These are phyloP conservation scores for Eulacestoma nigropectus DNA, from an alignment of 2,113 vertebrate genomes.

Conservation along the genomic window DNA sequence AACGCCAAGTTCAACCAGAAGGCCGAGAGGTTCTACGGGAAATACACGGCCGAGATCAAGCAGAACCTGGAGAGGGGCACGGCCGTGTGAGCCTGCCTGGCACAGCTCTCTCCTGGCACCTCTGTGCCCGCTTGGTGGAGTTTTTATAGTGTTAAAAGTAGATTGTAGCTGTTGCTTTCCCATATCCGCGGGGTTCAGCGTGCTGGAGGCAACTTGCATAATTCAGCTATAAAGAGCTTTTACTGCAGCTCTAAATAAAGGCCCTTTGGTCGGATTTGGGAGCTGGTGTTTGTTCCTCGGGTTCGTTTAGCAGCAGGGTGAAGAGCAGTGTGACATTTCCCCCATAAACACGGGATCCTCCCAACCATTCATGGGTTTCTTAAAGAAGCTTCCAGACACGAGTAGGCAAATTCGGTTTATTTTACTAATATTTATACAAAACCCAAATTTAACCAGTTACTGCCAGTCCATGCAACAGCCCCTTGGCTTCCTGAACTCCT, in stretches of 20 bases:
- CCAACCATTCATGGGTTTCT: rapidly evolving
- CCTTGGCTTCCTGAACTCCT: background rate
- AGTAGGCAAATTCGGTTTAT: background rate
- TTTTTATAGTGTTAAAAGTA: rapidly evolving
- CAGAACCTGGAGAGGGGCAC: conserved; percentile 98
- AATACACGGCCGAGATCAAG: conserved; percentile 96
- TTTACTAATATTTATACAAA: background rate
- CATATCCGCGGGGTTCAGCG: rapidly evolving
- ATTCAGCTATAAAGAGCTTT: background rate
- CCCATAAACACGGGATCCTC: rapidly evolving
- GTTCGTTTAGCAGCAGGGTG: rapidly evolving
- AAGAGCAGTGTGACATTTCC: background rate
- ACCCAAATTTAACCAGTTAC: too few relatives aligned
- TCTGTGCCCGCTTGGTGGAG: too few relatives aligned
- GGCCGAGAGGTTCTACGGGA: conserved; percentile 95
- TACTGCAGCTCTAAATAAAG: background rate
- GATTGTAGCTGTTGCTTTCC: background rate
- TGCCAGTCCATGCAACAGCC: background rate
- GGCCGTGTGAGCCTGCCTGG: conserved; percentile 73
- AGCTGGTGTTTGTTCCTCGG: background rate
- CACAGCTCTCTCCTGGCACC: too few relatives aligned
- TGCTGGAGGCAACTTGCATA: rapidly evolving
- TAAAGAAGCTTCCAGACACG: rapidly evolving
- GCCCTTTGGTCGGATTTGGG: rapidly evolving
- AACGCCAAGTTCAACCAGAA: conserved; percentile 99